Conservation (phyloP, 2,797 vertebrate genomes). For the Hoplostethus atlanticus region DNA sequence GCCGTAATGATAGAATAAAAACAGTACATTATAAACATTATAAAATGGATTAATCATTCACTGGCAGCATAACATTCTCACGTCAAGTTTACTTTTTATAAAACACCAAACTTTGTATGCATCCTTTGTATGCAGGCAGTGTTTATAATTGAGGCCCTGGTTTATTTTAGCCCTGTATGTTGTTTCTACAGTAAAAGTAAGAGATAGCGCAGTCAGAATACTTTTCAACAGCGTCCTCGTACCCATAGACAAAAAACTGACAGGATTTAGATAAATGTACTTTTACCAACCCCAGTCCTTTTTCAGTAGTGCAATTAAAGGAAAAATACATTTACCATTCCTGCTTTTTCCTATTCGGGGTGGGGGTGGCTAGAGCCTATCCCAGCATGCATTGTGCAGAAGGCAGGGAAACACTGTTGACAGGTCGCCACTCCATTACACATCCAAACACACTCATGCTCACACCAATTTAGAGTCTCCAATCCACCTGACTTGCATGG, state of each 20-base stretch:
- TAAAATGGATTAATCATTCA: conserved; percentile 15
- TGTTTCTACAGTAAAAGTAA: background rate
- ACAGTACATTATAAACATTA: conserved; percentile 1
- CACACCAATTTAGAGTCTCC: too few relatives aligned
- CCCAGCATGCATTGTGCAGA: too few relatives aligned
- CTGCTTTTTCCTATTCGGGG: too few relatives aligned
- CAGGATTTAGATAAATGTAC: conserved; percentile 8
- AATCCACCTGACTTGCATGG: too few relatives aligned
- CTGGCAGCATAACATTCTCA: conserved; percentile 7
- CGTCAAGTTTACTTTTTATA: conserved; percentile 31
- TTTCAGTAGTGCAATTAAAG: background rate
- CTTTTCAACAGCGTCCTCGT: background rate
- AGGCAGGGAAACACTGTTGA: too few relatives aligned
- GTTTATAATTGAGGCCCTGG: conserved; percentile 17
- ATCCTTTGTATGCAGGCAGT: background rate
- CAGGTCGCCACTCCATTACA: too few relatives aligned
- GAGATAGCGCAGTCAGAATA: conserved; percentile 5
- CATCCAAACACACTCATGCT: too few relatives aligned
- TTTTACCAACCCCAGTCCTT: background rate
- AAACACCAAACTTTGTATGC: background rate
- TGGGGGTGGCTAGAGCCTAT: too few relatives aligned
- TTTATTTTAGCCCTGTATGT: background rate
- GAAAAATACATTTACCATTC: too few relatives aligned
- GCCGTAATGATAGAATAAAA: conserved; percentile 10
- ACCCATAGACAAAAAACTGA: background rate